Conservation (phyloP, 2,113 vertebrate genomes). For the Ictalurus furcatus region DNA sequence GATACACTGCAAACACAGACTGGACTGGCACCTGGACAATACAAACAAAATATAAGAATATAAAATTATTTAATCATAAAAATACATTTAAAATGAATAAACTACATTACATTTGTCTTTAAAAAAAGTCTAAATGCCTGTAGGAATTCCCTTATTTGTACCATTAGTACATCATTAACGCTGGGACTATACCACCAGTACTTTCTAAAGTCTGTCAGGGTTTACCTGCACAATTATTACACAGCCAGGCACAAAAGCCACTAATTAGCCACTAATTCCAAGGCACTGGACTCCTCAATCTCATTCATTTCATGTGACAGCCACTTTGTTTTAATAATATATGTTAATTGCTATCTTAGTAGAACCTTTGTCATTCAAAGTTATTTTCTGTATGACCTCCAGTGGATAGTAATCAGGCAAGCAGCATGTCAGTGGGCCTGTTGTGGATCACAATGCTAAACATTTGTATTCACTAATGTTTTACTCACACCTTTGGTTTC, state of each 20-base stretch:
- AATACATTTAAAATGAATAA: not conserved
- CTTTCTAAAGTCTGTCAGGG: not conserved
- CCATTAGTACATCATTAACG: not conserved
- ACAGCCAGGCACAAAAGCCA: slow-evolving; percentile 5
- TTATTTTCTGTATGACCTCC: not conserved
- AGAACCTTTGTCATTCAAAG: slow-evolving; percentile 5
- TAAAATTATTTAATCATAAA: not conserved
- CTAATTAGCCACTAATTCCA: not conserved
- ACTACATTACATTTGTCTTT: not conserved
- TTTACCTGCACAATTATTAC: slow-evolving; percentile 2
- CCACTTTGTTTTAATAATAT: not conserved
- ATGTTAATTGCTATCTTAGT: slow-evolving; percentile 12
- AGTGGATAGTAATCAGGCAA: slow-evolving; percentile 14
- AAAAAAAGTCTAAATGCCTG: not conserved
- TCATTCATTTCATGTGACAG: not conserved
- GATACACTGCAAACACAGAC: not conserved
- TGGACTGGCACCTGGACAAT: not conserved
- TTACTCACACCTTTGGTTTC: not conserved
- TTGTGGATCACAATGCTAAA: slow-evolving; percentile 25
- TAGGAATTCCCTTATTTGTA: not conserved
- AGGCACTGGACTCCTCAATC: not conserved
- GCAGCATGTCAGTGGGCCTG: not conserved
- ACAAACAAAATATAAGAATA: not conserved
- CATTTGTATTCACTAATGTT: slow-evolving; percentile 9
- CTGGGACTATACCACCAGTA: not conserved